phyloP scores from a whole-genome alignment of 1,140 invertebrate species.

The Drosophila saltans region DNA sequence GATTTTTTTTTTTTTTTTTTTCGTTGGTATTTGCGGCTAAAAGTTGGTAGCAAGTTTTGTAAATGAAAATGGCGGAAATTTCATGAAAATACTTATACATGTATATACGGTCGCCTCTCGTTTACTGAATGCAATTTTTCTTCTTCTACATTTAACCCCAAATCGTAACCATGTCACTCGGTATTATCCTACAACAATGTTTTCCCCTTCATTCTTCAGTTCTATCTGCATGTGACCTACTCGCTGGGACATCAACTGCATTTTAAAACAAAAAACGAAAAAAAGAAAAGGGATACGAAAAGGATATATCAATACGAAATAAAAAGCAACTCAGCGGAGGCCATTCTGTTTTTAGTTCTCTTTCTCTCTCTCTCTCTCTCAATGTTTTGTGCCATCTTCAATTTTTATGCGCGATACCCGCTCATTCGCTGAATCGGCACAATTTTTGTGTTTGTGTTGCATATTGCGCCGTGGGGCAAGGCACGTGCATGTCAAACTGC shows the following conservation, averaged over 20 bases:
- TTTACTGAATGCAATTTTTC: slow-evolving; percentile 19
- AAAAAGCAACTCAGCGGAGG: slow-evolving; percentile 39
- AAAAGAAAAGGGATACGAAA: background rate
- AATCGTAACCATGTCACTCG: slow-evolving; percentile 49
- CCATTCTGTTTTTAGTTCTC: slow-evolving; percentile 63
- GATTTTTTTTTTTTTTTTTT: slow-evolving; percentile 44
- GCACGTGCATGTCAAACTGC: slow-evolving; percentile 62
- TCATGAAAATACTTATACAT: background rate
- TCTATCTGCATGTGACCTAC: slow-evolving; percentile 45
- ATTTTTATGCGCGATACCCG: slow-evolving; percentile 35
- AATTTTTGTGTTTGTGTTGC: slow-evolving; percentile 47
- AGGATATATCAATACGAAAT: slow-evolving; percentile 27
- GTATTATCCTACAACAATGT: slow-evolving; percentile 34
- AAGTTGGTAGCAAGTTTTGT: slow-evolving; percentile 53
- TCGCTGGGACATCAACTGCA: slow-evolving; percentile 46
- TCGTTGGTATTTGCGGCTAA: slow-evolving; percentile 37
- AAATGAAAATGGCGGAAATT: background rate
- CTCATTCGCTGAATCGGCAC: slow-evolving; percentile 53
- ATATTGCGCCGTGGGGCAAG: slow-evolving; percentile 32
- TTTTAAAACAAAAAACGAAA: slow-evolving; percentile 57
- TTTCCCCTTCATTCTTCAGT: background rate
- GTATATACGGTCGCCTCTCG: background rate
- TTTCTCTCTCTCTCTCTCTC: background rate
- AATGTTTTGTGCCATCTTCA: slow-evolving; percentile 16
- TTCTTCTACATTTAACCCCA: slow-evolving; percentile 24